Percentiles rank a stretch among this genome's conserved stretches.
Conservation (phyloP, 1,140 invertebrate genomes). For the Caenorhabditis briggsae region DNA sequence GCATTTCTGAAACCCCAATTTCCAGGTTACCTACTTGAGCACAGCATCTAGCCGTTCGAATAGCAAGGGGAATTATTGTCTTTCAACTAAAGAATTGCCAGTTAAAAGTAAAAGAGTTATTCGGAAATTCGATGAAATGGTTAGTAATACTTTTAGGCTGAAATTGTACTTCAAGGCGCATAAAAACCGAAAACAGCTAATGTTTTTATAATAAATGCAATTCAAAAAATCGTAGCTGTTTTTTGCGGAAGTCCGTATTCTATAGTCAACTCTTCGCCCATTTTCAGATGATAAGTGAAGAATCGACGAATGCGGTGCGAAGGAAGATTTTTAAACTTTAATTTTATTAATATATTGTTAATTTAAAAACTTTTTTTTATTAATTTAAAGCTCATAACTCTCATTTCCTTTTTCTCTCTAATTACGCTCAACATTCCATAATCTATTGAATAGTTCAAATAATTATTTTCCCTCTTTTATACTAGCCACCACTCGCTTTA, state of each 20-base stretch:
- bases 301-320: slow-evolving; percentile 27
- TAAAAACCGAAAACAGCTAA: too few relatives aligned
- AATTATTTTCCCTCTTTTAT: too few relatives aligned
- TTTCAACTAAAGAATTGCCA: slow-evolving; percentile 27
- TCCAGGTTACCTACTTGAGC: slow-evolving; percentile 43
- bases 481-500: slow-evolving; percentile 2
- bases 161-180: too few relatives aligned
- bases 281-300: slow-evolving; percentile 36
- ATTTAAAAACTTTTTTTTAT: neutral
- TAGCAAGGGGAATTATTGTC: slow-evolving; percentile 46
- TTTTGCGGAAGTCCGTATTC: too few relatives aligned
- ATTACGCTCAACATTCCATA: neutral
- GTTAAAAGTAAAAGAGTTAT: slow-evolving; percentile 45
- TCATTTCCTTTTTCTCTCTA: neutral
- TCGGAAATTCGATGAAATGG: slow-evolving; percentile 36
- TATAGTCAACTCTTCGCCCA: too few relatives aligned
- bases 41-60: slow-evolving; percentile 12
- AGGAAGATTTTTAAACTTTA: slow-evolving; percentile 33
- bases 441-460: too few relatives aligned
- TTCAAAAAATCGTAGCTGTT: neutral
- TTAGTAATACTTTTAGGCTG: neutral
- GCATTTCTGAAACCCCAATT: neutral
- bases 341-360: neutral
- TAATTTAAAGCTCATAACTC: neutral
- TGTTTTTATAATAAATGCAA: too few relatives aligned